These are phyloP conservation scores for Nothobranchius furzeri DNA, from an alignment of 2,113 vertebrate genomes.

Conservation along the genomic window DNA sequence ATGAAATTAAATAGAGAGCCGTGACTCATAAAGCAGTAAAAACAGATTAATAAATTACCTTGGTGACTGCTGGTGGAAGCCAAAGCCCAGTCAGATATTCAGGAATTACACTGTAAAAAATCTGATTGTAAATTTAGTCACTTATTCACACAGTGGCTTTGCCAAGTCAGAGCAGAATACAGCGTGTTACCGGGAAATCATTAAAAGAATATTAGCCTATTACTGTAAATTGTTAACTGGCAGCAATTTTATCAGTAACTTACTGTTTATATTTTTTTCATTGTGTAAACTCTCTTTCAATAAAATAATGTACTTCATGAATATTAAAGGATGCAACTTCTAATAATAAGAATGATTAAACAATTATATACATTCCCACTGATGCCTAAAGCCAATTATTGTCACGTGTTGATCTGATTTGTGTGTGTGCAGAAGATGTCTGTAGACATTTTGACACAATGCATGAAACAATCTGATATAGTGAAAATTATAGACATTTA, in stretches of 20 bases:
- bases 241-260: background rate
- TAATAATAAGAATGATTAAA: too few species aligned
- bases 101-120: background rate
- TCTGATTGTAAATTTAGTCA: conserved; percentile 3
- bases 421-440: too few species aligned
- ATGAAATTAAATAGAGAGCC: conserved; percentile 31
- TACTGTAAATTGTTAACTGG: background rate
- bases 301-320: too few species aligned
- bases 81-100: conserved; percentile 11
- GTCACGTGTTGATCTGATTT: too few species aligned
- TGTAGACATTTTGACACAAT: too few species aligned
- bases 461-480: too few species aligned
- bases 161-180: background rate
- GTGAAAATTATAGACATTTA: too few species aligned
- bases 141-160: background rate
- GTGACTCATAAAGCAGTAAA: conserved; percentile 12
- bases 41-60: conserved; percentile 27
- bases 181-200: background rate
- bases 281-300: too few species aligned
- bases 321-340: too few species aligned
- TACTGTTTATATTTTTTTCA: background rate
- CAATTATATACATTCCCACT: too few species aligned
- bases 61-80: background rate
- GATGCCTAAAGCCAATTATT: too few species aligned
- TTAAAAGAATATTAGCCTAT: background rate